These are phyloP conservation scores for Lophochroa leadbeateri DNA, from an alignment of 2,113 vertebrate genomes.

Conservation along the genomic window DNA sequence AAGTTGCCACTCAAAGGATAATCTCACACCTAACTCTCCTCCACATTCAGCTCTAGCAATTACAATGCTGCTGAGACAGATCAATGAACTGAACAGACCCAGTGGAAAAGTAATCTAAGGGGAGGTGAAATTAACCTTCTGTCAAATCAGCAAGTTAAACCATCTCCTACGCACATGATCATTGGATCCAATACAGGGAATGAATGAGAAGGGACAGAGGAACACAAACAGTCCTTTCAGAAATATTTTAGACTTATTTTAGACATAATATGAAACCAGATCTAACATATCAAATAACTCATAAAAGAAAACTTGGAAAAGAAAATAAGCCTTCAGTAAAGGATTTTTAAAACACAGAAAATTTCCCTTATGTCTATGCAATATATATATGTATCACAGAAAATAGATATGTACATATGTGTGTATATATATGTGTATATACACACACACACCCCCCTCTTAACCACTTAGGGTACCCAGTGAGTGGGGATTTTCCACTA, in stretches of 20 bases:
- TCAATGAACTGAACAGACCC: neutral
- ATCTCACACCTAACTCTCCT: neutral
- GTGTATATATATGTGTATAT: rapidly evolving
- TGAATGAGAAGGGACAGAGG: neutral
- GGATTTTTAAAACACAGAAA: neutral
- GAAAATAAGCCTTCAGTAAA: neutral
- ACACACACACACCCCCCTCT: neutral
- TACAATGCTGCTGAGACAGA: neutral
- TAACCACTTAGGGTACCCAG: neutral
- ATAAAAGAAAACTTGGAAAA: neutral
- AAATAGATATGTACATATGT: neutral
- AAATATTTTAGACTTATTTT: neutral
- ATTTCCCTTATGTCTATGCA: neutral
- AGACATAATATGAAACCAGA: neutral
- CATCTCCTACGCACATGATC: neutral
- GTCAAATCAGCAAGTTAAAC: neutral
- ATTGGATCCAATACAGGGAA: neutral
- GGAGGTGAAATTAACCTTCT: neutral
- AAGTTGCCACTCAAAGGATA: neutral
- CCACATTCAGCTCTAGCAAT: neutral
- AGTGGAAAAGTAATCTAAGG: neutral
- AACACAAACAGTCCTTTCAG: neutral
- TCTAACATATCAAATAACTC: neutral
- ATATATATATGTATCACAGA: neutral
- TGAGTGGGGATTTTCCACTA: neutral